Conservation (phyloP, 2,797 vertebrate genomes). For the Channa striata region DNA sequence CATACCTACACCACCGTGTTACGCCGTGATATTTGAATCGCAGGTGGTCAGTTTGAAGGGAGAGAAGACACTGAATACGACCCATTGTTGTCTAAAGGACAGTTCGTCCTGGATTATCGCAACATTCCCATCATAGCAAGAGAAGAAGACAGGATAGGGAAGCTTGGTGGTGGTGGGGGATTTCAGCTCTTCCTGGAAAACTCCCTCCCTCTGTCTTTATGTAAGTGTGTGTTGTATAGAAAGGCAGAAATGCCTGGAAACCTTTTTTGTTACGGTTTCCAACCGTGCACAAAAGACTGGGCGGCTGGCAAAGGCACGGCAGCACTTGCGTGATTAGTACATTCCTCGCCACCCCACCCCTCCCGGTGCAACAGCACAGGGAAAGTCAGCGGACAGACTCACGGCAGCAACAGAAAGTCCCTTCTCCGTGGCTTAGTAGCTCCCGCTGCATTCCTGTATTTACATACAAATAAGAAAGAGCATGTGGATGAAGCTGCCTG, state of each 20-base stretch:
- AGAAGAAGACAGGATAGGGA: constrained; percentile 31
- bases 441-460: constrained; percentile 56
- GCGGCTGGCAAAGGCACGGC: constrained; percentile 49
- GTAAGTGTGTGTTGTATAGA: neutral
- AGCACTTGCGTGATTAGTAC: constrained; percentile 69
- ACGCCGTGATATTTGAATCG: neutral
- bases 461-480: constrained; percentile 73
- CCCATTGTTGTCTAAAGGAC: constrained; percentile 48
- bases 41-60: constrained; percentile 17
- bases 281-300: constrained; percentile 62
- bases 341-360: constrained; percentile 71
- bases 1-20: neutral
- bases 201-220: neutral
- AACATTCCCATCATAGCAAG: constrained; percentile 56
- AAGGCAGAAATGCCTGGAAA: constrained; percentile 12
- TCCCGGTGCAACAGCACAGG: constrained; percentile 38
- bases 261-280: constrained; percentile 37
- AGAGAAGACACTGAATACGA: constrained; percentile 40
- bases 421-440: constrained; percentile 22
- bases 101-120: constrained; percentile 44
- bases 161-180: neutral
- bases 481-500: too few relatives aligned
- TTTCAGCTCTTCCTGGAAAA: constrained; percentile 36
- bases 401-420: constrained; percentile 29
- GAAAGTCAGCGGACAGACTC: constrained; percentile 25